Evolutionary conservation across 2,888 invertebrate species (phyloP).

Genomic region (Athalia rosae): DNA sequence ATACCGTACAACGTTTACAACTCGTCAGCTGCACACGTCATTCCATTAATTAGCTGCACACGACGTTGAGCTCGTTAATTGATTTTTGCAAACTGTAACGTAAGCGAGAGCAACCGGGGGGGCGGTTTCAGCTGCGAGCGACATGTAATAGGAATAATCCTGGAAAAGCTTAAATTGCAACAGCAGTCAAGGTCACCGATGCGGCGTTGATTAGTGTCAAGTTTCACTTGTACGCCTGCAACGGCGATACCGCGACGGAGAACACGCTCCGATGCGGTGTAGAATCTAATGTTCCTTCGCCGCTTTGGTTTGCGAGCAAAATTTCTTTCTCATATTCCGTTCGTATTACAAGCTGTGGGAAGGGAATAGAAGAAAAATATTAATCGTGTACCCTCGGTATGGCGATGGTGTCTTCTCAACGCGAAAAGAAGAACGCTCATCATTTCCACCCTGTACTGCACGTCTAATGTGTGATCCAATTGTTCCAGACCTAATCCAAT

Average conservation of each 20-base stretch:
- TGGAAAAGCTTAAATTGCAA: slow-evolving; percentile 30
- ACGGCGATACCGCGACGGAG: no score
- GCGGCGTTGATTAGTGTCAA: no score
- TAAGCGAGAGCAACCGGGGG: background rate
- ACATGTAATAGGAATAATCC: slow-evolving; percentile 21
- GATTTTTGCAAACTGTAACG: slow-evolving; percentile 27
- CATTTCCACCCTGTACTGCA: slow-evolving; percentile 4
- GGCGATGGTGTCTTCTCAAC: no score
- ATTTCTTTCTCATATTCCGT: no score
- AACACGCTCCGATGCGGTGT: no score
- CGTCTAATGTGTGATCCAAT: slow-evolving; percentile 19
- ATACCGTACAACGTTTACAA: background rate
- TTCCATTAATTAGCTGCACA: background rate
- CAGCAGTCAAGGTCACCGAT: background rate
- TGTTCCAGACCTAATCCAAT: slow-evolving; percentile 34
- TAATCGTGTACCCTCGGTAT: no score
- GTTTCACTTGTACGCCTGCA: no score
- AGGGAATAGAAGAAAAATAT: no score
- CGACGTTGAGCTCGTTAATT: slow-evolving; percentile 26
- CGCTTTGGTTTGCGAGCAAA: no score
- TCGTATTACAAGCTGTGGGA: no score
- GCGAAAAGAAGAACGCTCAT: background rate
- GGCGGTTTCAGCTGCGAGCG: background rate
- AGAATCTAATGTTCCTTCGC: no score
- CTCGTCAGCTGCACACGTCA: slow-evolving; percentile 8